phyloP scores from a whole-genome alignment of 2,888 invertebrate species.

The Zhengitettix transpicula region DNA sequence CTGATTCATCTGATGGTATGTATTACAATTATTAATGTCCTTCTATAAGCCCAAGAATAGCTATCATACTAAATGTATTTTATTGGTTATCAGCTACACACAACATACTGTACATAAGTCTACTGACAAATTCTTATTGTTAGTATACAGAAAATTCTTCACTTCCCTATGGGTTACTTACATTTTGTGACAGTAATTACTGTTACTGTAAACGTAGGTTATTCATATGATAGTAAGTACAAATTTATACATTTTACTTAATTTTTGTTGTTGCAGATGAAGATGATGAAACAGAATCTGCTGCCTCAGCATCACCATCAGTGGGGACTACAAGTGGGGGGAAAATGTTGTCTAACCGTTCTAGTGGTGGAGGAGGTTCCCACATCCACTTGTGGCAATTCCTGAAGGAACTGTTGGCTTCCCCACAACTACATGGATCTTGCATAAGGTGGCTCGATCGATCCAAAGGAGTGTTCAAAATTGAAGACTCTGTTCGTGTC shows the following conservation, averaged over 20 bases:
- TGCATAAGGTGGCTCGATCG: constrained; percentile 97
- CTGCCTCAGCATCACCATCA: constrained; percentile 1
- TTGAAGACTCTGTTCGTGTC: constrained; percentile 93
- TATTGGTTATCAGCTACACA: too few relatives aligned
- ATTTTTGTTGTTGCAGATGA: constrained; percentile 25
- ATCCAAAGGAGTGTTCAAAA: constrained; percentile 90
- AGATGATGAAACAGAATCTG: constrained; percentile 23
- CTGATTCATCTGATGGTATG: constrained; percentile 57
- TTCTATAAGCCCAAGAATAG: too few relatives aligned
- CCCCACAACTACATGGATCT: constrained; percentile 75
- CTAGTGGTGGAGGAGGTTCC: constrained; percentile 44
- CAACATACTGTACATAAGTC: too few relatives aligned
- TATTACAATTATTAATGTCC: too few relatives aligned
- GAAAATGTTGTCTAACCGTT: constrained; percentile 19
- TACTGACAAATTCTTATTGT: too few relatives aligned
- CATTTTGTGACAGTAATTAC: too few relatives aligned
- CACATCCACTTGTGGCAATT: constrained; percentile 99
- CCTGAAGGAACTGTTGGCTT: constrained; percentile 81
- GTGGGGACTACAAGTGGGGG: constrained; percentile 13
- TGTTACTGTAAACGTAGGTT: too few relatives aligned
- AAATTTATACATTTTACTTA: too few relatives aligned
- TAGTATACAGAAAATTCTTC: too few relatives aligned
- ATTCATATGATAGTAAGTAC: too few relatives aligned
- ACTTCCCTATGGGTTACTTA: too few relatives aligned
- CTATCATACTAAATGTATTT: too few relatives aligned